A percentile compares a stretch with the other conserved stretches of the same genome.
phyloP scores from a whole-genome alignment of 1,140 invertebrate species.

The Pogonomyrmex californicus region DNA sequence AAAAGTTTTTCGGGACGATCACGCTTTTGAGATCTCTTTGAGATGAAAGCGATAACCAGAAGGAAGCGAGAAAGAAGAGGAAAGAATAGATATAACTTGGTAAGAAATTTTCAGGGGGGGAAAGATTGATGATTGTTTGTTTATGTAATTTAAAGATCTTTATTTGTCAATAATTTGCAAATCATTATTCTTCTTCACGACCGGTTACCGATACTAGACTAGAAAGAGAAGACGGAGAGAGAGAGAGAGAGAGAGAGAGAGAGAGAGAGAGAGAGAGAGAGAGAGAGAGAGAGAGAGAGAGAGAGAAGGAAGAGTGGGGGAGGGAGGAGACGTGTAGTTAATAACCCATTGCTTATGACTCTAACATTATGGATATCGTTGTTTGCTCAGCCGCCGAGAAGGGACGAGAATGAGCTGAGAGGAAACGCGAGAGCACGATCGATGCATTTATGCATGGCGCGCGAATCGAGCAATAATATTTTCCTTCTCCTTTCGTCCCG shows the following conservation, averaged over 20 bases:
- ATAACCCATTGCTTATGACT: slow-evolving; percentile 77
- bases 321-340: slow-evolving; percentile 64
- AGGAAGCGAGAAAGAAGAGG: not conserved
- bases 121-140: not conserved
- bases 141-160: not conserved
- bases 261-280: not conserved
- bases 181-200: not conserved
- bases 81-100: not conserved
- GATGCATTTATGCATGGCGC: slow-evolving; percentile 81
- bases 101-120: not conserved
- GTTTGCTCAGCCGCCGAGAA: slow-evolving; percentile 75
- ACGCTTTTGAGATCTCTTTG: not conserved
- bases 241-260: not conserved
- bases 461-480: slow-evolving; percentile 79
- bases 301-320: too few relatives aligned
- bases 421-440: slow-evolving; percentile 72
- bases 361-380: slow-evolving; percentile 77
- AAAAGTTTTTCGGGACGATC: not conserved
- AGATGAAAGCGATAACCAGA: not conserved
- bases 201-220: slow-evolving; percentile 35
- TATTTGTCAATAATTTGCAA: not conserved
- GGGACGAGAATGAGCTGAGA: slow-evolving; percentile 61
- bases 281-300: too few relatives aligned
- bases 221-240: not conserved
- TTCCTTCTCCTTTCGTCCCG: slow-evolving; percentile 75